Percentiles rank a stretch among this genome's conserved stretches.
phyloP scores from a whole-genome alignment of 2,888 invertebrate species.

The Cantharis rufa region DNA sequence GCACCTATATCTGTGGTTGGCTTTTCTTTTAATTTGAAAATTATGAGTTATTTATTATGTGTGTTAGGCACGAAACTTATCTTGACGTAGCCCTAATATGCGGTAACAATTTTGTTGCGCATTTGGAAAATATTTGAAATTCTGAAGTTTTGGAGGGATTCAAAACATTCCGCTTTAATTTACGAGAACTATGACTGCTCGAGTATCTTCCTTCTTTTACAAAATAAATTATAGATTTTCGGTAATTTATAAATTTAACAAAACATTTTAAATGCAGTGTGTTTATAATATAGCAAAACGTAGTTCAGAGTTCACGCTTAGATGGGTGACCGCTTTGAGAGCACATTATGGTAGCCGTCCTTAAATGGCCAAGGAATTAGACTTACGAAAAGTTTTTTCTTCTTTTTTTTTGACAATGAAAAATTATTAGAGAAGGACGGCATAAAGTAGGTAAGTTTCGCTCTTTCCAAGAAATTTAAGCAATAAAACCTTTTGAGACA shows the following conservation, averaged over 20 bases:
- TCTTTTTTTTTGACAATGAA: too few relatives aligned
- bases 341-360: neutral
- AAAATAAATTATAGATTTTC: neutral
- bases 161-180: neutral
- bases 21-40: neutral
- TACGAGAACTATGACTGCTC: neutral
- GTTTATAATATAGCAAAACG: too few relatives aligned
- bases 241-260: neutral
- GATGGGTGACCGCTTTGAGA: too few relatives aligned
- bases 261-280: neutral
- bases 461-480: too few relatives aligned
- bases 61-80: neutral
- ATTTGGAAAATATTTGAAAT: neutral
- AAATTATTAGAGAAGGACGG: too few relatives aligned
- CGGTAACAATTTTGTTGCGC: neutral
- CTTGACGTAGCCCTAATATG: neutral
- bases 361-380: neutral
- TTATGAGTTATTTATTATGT: neutral
- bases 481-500: neutral
- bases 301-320: too few relatives aligned
- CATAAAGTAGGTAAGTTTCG: too few relatives aligned
- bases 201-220: neutral
- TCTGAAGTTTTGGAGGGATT: neutral
- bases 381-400: too few relatives aligned
- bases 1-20: too few relatives aligned